Conservation (phyloP, 1,140 invertebrate species). For the Panagrolaimus sp. region DNA sequence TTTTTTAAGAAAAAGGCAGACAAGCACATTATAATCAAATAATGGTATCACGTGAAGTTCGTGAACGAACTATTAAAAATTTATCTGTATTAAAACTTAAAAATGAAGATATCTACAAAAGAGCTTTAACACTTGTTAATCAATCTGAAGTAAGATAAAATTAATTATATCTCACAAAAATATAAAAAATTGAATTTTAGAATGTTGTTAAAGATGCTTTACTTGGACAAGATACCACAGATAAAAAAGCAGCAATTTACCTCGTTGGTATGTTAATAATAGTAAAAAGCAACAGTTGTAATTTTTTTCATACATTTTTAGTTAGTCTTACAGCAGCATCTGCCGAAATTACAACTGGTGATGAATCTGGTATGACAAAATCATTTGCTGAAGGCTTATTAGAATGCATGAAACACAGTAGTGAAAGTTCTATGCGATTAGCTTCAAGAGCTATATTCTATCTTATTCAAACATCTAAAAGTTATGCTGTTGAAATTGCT, state of each 20-base stretch:
- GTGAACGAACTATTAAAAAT: slow-evolving; percentile 6
- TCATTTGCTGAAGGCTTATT: slow-evolving; percentile 25
- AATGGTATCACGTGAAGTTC: slow-evolving; percentile 6
- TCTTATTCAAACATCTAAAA: slow-evolving; percentile 48
- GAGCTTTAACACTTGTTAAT: slow-evolving; percentile 6
- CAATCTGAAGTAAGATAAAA: neutral
- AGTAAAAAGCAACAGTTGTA: neutral
- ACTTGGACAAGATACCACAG: slow-evolving; percentile 23
- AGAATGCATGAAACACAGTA: slow-evolving; percentile 28
- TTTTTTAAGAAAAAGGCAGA: too few relatives aligned
- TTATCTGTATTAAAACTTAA: neutral
- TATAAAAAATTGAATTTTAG: neutral
- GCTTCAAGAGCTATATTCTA: slow-evolving; percentile 46
- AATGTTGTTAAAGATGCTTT: neutral
- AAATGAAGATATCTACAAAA: slow-evolving; percentile 3
- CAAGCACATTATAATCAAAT: neutral
- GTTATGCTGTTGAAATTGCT: slow-evolving; percentile 43
- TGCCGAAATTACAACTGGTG: slow-evolving; percentile 11
- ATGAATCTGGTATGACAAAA: slow-evolving; percentile 24
- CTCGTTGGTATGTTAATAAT: slow-evolving; percentile 34
- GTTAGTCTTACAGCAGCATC: slow-evolving; percentile 18
- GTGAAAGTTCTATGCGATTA: slow-evolving; percentile 25
- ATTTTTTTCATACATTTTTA: slow-evolving; percentile 33
- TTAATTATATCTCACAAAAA: neutral
- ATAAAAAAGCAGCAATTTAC: slow-evolving; percentile 44